Evolutionary conservation across 2,888 invertebrate genomes (phyloP), one percentile per base, ranked within the genome.

Genomic region (Eugnorisma glareosa): DNA sequence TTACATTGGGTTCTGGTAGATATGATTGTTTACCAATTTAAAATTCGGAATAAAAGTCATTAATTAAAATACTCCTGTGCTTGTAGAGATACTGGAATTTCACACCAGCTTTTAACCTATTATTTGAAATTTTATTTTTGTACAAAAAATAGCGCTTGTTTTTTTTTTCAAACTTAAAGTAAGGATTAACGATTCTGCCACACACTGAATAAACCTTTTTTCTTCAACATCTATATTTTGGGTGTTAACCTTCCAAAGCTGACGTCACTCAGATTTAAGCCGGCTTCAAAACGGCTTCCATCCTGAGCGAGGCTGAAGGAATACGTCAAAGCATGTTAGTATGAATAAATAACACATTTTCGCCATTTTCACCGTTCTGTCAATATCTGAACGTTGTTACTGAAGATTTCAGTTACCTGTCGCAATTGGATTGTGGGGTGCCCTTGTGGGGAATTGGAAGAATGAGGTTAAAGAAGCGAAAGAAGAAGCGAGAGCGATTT

Each of bases 341-440:
- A 43, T 83, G 72, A 67, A 82, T 82, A 82, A 74, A 80, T 83
- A 81, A 86, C n/a, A 73, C 51, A 76, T 79, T 76, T 70, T 61
- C 72, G 37, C 64, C 37, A 72, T 84, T 86, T 75, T 59, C 73
- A 68, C 48, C 75, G 54, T 43, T 59, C 40, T 63, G 35, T 77
- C 77, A 77, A 79, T 86, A 82, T 70, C 75, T 71, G 68, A 86
- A 82, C 57, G 61, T 73, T 73, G 79, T 86, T 84, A 84, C 67
- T 78, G 77, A 77, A 73, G 61, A 75, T 86, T 84, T 86, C 73
- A 74, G 84, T 82, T 86, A 84, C 87, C 84, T 86, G 78, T 63
- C 61, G 72, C 76, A 79, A 86, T 86, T 86, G 87, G 82, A 84
- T 86, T 86, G 68, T 72, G 71, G 72, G 82, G 72, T 79, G 79